A percentile compares a stretch with the other conserved stretches of the same genome.
These are phyloP conservation scores for Anaspis maculata DNA, from an alignment of 2,888 invertebrate species.

Conservation along the genomic window DNA sequence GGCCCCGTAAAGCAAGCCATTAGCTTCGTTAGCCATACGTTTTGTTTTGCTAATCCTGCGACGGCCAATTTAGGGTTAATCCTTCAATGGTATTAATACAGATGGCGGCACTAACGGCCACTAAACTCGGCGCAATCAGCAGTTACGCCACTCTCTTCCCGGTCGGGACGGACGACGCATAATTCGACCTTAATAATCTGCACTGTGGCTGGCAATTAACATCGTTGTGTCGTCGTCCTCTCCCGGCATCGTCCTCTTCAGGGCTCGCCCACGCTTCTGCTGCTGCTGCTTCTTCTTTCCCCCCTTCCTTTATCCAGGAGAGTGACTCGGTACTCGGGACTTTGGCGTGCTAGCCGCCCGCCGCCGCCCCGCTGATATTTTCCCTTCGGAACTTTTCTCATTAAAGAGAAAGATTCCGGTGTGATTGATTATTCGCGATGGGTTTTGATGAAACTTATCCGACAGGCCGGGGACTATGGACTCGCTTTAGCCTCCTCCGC, in stretches of 20 bases:
- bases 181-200: slow-evolving; percentile 12
- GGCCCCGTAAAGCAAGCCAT: slow-evolving; percentile 29
- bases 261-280: too few relatives aligned
- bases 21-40: slow-evolving; percentile 28
- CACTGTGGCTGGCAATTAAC: slow-evolving; percentile 4
- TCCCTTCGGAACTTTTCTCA: slow-evolving; percentile 15
- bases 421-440: slow-evolving; percentile 13
- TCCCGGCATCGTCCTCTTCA: slow-evolving; percentile 2
- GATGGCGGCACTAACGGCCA: slow-evolving; percentile 14
- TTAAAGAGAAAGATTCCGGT: slow-evolving; percentile 12
- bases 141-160: slow-evolving; percentile 9
- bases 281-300: too few relatives aligned
- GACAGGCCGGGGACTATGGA: too few relatives aligned
- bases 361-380: too few relatives aligned
- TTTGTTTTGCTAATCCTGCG: slow-evolving; percentile 21
- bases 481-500: too few relatives aligned
- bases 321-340: too few relatives aligned
- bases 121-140: slow-evolving; percentile 13
- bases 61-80: slow-evolving; percentile 21
- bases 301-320: too few relatives aligned
- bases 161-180: too few relatives aligned
- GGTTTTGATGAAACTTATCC: slow-evolving; percentile 13
- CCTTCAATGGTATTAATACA: slow-evolving; percentile 18
- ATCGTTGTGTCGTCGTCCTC: slow-evolving; percentile 1
- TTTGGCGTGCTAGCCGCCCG: too few relatives aligned